phyloP scores from a whole-genome alignment of 2,888 invertebrate genomes.

The Chrysodeixis includens region DNA sequence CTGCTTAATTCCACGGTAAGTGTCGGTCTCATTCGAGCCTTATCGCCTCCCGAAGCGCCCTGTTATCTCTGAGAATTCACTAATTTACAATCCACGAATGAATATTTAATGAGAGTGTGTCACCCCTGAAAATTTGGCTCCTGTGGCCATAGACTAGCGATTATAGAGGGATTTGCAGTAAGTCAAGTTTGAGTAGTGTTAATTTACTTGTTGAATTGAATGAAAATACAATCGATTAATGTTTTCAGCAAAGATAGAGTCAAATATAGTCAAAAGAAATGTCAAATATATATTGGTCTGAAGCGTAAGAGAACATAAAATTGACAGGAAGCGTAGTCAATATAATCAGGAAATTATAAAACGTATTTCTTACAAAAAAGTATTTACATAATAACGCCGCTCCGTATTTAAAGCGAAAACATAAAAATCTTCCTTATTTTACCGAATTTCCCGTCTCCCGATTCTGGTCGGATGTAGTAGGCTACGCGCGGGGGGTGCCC shows the following conservation, averaged over 20 bases:
- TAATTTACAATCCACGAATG: conserved; percentile 85
- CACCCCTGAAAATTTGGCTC: conserved; percentile 80
- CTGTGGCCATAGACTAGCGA: conserved; percentile 45
- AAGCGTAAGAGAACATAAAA: not conserved
- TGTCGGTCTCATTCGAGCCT: conserved; percentile 63
- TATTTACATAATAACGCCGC: conserved; percentile 38
- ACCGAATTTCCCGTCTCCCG: conserved; percentile 68
- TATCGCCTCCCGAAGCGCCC: conserved; percentile 68
- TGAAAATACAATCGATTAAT: not conserved
- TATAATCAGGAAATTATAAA: conserved; percentile 32
- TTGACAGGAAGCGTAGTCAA: conserved; percentile 13
- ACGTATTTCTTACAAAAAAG: conserved; percentile 39
- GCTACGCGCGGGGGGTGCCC: conserved; percentile 75
- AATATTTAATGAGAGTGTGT: conserved; percentile 83
- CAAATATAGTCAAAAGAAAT: not conserved
- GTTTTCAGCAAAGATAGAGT: not conserved
- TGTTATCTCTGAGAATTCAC: conserved; percentile 77
- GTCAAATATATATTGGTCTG: not conserved
- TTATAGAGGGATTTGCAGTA: conserved; percentile 55
- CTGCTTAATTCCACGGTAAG: conserved; percentile 61
- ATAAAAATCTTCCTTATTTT: conserved; percentile 52
- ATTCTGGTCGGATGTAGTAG: conserved; percentile 69
- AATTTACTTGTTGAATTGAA: conserved; percentile 9
- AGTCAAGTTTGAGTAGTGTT: conserved; percentile 22
- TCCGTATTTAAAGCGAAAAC: conserved; percentile 35